phyloP scores from a whole-genome alignment of 1,140 invertebrate genomes.

The Mya arenaria region DNA sequence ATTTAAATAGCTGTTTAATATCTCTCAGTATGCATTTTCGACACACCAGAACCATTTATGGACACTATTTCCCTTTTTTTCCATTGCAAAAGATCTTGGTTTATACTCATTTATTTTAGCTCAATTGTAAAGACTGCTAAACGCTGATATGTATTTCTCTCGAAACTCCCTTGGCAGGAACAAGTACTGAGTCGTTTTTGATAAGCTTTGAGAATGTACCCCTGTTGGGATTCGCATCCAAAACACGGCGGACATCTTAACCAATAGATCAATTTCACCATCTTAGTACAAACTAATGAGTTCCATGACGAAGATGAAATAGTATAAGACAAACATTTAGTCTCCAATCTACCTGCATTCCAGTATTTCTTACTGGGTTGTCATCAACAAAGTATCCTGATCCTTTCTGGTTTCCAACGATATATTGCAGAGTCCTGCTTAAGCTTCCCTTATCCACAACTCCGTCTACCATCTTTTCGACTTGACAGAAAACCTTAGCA shows the following conservation, averaged over 20 bases:
- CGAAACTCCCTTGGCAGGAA: no score
- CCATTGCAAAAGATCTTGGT: not conserved
- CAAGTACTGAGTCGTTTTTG: no score
- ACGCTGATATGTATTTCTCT: no score
- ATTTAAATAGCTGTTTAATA: not conserved
- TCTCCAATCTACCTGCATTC: not conserved
- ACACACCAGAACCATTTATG: not conserved
- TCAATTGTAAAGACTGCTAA: no score
- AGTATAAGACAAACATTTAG: not conserved
- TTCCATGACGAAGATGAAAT: not conserved
- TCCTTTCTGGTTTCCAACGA: not conserved
- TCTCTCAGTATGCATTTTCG: not conserved
- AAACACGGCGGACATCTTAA: not conserved
- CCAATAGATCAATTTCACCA: not conserved
- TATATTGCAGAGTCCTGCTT: not conserved
- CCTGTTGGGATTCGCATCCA: no score
- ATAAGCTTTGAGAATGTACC: no score
- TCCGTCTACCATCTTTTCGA: not conserved
- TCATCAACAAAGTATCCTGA: not conserved
- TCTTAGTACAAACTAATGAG: not conserved
- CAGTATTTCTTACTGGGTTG: not conserved
- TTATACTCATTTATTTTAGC: no score
- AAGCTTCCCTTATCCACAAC: not conserved
- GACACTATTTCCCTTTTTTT: not conserved
- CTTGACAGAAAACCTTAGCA: not conserved